Evolutionary conservation across 1,140 invertebrate species (phyloP), one percentile per base, ranked within the genome.

Genomic region (Lepidurus apus): DNA sequence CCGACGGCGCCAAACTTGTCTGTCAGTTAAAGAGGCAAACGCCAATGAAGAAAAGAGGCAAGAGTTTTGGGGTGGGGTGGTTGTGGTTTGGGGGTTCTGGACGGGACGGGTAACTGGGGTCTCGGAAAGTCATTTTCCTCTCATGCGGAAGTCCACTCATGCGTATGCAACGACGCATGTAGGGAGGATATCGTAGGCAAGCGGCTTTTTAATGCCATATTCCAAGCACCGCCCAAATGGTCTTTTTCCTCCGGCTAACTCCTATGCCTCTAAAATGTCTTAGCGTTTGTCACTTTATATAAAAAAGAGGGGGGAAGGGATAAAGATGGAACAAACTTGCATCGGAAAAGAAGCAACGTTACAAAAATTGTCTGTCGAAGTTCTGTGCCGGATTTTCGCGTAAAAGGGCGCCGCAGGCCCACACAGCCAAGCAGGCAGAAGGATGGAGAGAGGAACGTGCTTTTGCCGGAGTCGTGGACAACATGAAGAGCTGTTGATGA

Each of bases 401-500:
- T 4, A 34, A 34, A 34, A 34, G 34, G 4, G 34, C 34, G 34
- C 34, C 34, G 34, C 34, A 34, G 34, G 2, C 34, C 34, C 34
- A 3, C 34, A 34, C 34, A 34, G 34, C 53, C 21, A 21, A 65
- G 53, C 13, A 21, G 7, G 53, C 53, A 65, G 8, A 1, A n/a
- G 53, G 21, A n/a, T 65, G 53, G 53, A n/a, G 21, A 21, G 53
- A 65, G 53, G 53, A 65, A 65, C 53, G 53, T 65, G 53, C 53
- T 65, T 65, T 65, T 21, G 17, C 53, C 21, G 7, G 53, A 65
- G 17, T 65, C 53, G 53, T 65, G 53, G 53, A 65, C 53, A 65
- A 65, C 53, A 65, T 65, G 53, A 65, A 65, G 53, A 65, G 53
- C 53, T 65, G 53, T 17, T 65, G 53, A 65, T 65, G 53, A 65